Conservation (phyloP, 1,140 invertebrate genomes). For the Papilio machaon region DNA sequence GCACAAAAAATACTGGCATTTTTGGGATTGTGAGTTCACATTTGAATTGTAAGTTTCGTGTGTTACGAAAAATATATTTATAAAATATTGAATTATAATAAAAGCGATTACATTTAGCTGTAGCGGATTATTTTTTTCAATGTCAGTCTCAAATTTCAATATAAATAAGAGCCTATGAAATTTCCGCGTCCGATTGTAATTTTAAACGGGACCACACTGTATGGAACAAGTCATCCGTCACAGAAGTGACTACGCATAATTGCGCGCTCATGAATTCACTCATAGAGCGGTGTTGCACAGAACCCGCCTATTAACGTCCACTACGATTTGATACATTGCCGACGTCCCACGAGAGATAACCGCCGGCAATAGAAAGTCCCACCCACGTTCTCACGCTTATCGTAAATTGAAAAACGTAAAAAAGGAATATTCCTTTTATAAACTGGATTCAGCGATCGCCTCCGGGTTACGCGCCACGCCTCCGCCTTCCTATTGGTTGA, state of each 20-base stretch:
- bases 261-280: constrained; percentile 33
- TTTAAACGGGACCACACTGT: constrained; percentile 18
- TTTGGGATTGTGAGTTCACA: background rate
- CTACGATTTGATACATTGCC: constrained; percentile 31
- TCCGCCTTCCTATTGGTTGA: constrained; percentile 65
- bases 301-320: constrained; percentile 24
- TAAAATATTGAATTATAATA: no score
- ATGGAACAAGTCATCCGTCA: constrained; percentile 31
- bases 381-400: constrained; percentile 62
- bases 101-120: no score
- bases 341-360: constrained; percentile 65
- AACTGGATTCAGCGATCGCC: constrained; percentile 63
- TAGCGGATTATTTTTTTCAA: background rate
- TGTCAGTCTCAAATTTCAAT: background rate
- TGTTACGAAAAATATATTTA: no score
- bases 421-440: constrained; percentile 68
- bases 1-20: background rate
- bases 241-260: constrained; percentile 36
- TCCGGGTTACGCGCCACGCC: constrained; percentile 75
- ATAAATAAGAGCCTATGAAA: background rate
- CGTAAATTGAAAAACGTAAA: constrained; percentile 66
- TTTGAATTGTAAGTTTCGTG: background rate
- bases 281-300: constrained; percentile 24
- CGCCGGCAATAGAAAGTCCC: constrained; percentile 75
- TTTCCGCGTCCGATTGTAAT: constrained; percentile 10